Percentiles rank a stretch among this genome's conserved stretches.
phyloP scores from a whole-genome alignment of 37 sponge, comb jelly and placozoan species.

The Petrosia ficiformis region DNA sequence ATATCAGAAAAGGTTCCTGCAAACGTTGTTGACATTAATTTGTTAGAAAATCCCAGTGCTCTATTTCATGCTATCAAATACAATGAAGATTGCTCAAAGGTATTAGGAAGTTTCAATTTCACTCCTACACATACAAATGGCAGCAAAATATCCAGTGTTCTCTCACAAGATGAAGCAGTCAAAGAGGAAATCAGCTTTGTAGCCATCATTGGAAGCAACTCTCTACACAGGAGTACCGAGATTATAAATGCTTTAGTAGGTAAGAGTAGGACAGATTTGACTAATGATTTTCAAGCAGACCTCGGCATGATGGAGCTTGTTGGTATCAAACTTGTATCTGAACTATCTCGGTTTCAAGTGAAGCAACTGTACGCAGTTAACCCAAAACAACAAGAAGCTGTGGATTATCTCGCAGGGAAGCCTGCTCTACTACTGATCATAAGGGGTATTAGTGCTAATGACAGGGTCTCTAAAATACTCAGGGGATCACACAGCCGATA shows the following conservation, averaged over 20 bases:
- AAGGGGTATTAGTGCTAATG: constrained; percentile 33
- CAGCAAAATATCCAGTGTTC: not conserved
- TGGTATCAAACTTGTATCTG: constrained; percentile 55
- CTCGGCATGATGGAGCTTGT: constrained; percentile 50
- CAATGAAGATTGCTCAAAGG: constrained; percentile 16
- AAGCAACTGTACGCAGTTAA: constrained; percentile 58
- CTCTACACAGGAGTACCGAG: not conserved
- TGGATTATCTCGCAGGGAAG: constrained; percentile 34
- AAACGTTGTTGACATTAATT: not conserved
- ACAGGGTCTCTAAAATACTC: constrained; percentile 9
- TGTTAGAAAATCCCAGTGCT: not conserved
- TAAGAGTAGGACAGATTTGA: not conserved
- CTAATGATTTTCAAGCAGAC: not conserved
- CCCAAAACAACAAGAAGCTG: constrained; percentile 11
- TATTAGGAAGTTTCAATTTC: constrained; percentile 29
- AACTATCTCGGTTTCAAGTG: constrained; percentile 60
- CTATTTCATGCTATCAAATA: constrained; percentile 12
- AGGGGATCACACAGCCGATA: not conserved
- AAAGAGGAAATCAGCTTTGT: constrained; percentile 48
- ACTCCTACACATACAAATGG: not conserved
- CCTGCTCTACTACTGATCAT: constrained; percentile 36
- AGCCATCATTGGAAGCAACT: constrained; percentile 19
- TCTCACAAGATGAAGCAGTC: not conserved
- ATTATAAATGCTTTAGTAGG: not conserved
- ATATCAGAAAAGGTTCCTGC: not conserved